These are phyloP conservation scores for Epizoanthus stellaris DNA, from an alignment of 92 coral and sea anemone genomes.

Conservation along the genomic window DNA sequence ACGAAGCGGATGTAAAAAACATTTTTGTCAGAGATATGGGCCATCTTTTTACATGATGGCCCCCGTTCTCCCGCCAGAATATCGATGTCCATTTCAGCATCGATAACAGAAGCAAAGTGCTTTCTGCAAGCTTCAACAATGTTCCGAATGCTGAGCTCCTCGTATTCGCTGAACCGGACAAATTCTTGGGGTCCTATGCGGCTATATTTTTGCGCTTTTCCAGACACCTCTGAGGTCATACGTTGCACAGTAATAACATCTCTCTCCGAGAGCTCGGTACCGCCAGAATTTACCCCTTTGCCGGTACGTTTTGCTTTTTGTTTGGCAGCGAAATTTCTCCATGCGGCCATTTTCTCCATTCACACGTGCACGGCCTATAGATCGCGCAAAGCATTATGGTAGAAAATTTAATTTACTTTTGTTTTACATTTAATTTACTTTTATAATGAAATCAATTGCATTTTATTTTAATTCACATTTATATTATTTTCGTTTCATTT, in stretches of 20 bases:
- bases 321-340: conserved; percentile 13
- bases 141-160: conserved; percentile 12
- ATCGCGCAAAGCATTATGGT: conserved; percentile 3
- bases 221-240: conserved; percentile 27
- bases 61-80: conserved; percentile 46
- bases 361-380: background rate
- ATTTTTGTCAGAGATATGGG: conserved; percentile 20
- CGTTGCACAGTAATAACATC: conserved; percentile 29
- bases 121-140: conserved; percentile 21
- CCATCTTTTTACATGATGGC: conserved; percentile 29
- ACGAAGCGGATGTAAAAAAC: conserved; percentile 8
- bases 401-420: background rate
- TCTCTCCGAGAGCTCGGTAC: conserved; percentile 4
- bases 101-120: conserved; percentile 36
- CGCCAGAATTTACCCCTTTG: background rate
- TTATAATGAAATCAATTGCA: no score
- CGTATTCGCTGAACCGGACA: conserved; percentile 34
- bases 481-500: no score
- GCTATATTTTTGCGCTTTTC: conserved; percentile 39
- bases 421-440: background rate
- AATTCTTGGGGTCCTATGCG: conserved; percentile 48
- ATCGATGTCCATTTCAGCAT: conserved; percentile 27
- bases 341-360: conserved; percentile 11
- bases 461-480: no score
- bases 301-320: background rate